Conservation (phyloP, 2,113 vertebrate genomes). For the Phasianus colchicus region DNA sequence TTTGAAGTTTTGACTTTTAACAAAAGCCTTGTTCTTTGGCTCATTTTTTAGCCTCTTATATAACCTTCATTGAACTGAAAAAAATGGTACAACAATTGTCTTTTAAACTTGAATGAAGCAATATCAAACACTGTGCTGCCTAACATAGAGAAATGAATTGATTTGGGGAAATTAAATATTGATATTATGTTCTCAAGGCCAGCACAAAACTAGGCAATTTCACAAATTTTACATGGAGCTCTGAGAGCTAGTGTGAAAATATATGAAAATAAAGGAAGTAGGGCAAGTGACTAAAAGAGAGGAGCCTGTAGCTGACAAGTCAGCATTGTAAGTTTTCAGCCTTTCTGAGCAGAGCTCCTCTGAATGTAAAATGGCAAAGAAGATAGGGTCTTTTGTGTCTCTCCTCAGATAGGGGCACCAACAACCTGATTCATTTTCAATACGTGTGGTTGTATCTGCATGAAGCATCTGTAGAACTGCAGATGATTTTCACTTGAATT, state of each 20-base stretch:
- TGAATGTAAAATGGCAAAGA: not conserved
- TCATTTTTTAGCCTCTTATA: not conserved
- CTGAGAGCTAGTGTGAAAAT: not conserved
- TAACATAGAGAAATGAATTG: constrained; percentile 17
- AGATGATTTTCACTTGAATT: not conserved
- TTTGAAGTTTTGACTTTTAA: not conserved
- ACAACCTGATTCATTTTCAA: not conserved
- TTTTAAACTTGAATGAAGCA: constrained; percentile 34
- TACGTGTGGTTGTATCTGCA: not conserved
- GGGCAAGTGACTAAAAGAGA: not conserved
- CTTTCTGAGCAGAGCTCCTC: not conserved
- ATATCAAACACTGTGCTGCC: not conserved
- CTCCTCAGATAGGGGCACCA: not conserved
- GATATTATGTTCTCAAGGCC: not conserved
- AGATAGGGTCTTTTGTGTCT: not conserved
- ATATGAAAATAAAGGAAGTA: not conserved
- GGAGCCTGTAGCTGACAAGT: not conserved
- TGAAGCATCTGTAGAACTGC: not conserved
- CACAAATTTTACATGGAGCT: not conserved
- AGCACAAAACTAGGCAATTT: constrained; percentile 3
- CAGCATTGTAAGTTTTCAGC: not conserved
- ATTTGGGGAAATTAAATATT: constrained; percentile 57
- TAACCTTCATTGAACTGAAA: not conserved
- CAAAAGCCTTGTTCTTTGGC: not conserved
- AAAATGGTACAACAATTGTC: not conserved